These are phyloP conservation scores for Odocoileus hemionus DNA, from an alignment of 2,113 vertebrate genomes.

Conservation along the genomic window DNA sequence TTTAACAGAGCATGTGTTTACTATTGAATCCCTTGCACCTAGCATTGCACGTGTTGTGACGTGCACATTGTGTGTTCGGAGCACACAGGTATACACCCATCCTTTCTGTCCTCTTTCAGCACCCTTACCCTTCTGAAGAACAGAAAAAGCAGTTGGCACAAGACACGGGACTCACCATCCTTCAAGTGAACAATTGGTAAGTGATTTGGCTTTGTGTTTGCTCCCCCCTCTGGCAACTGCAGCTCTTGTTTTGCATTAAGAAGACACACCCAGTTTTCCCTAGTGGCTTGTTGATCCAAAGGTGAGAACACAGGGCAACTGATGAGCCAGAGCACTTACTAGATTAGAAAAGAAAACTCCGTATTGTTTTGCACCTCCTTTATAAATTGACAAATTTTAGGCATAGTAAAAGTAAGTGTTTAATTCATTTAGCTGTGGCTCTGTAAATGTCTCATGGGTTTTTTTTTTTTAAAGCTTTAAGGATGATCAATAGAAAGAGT, in stretches of 20 bases:
- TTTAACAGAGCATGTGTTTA: neutral
- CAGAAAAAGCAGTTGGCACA: constrained; percentile 99
- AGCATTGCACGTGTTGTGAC: neutral
- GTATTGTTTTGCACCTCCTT: neutral
- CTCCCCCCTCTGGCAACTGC: constrained; percentile 77
- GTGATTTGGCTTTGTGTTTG: constrained; percentile 82
- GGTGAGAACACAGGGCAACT: constrained; percentile 63
- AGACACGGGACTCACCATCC: constrained; percentile 99
- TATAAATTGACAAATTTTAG: neutral
- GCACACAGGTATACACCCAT: neutral
- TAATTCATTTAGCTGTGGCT: neutral
- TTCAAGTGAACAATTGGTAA: constrained; percentile 99
- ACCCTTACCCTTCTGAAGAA: constrained; percentile 99
- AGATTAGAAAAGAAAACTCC: neutral
- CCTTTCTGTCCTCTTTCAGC: constrained; percentile 85
- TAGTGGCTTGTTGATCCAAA: constrained; percentile 78
- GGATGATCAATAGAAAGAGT: neutral
- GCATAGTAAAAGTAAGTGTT: neutral
- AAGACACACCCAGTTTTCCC: constrained; percentile 74
- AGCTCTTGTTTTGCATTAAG: constrained; percentile 81
- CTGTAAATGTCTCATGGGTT: neutral
- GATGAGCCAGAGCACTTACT: constrained; percentile 12
- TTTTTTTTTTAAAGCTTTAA: neutral
- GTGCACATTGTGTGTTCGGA: neutral
- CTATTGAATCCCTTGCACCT: neutral